Conservation (phyloP, 2,113 vertebrate genomes). For the Melanerpes aurifrons region DNA sequence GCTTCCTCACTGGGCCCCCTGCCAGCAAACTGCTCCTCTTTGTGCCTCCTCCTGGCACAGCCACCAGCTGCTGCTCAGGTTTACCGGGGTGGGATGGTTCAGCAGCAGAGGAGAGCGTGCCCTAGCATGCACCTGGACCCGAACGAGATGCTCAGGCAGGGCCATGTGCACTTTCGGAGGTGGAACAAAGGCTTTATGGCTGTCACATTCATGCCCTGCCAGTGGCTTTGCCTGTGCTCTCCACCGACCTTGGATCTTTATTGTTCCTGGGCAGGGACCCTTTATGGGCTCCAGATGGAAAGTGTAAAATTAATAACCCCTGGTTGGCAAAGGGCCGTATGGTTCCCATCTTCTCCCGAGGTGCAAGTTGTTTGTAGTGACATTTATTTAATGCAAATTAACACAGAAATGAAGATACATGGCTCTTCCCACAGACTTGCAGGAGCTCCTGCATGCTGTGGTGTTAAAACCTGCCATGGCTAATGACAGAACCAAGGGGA, state of each 20-base stretch:
- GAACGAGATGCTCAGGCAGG: neutral
- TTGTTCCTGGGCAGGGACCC: constrained; percentile 61
- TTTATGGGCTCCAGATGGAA: constrained; percentile 80
- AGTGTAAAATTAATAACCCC: constrained; percentile 77
- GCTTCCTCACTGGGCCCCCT: neutral
- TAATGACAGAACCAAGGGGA: neutral
- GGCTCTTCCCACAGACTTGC: constrained; percentile 28
- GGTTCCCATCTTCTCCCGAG: constrained; percentile 63
- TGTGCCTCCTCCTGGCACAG: neutral
- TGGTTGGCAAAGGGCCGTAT: constrained; percentile 67
- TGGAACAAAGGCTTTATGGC: constrained; percentile 2
- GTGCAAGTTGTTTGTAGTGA: constrained; percentile 63
- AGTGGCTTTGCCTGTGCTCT: constrained; percentile 24
- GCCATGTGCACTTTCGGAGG: neutral
- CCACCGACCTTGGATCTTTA: constrained; percentile 69
- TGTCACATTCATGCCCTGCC: neutral
- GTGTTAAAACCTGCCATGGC: neutral
- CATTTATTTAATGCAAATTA: constrained; percentile 73
- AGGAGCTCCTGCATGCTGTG: neutral
- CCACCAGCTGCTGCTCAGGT: rapidly evolving
- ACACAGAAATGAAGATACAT: constrained; percentile 70
- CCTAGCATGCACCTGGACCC: neutral
- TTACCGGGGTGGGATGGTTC: neutral
- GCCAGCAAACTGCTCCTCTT: neutral
- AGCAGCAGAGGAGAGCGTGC: neutral